Evolutionary conservation across 92 coral and sea anemone genomes (phyloP), one percentile per base, ranked within the genome.

Genomic region (Metridium senile): DNA sequence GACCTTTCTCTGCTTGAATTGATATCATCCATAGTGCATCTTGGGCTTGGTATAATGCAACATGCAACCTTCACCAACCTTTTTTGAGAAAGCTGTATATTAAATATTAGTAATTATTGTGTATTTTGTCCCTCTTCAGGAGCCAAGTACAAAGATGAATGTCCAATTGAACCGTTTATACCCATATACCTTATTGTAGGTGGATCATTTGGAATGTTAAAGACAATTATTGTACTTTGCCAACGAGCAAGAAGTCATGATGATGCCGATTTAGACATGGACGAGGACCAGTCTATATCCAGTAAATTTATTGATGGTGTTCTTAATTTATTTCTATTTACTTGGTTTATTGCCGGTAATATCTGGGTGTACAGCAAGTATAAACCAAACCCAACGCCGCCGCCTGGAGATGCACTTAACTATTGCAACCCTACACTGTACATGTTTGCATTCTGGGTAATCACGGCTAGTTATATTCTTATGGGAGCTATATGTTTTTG

Each of bases 261-360:
- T 43, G 98, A 96, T 51, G 28, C 25, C 20, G 97, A 96, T 56
- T 56, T 84, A 17, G 92, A 88, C 47, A 80, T 89, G 47, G 92
- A 96, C 46, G 99, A 96, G 63, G 99, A 96, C 77, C 88, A 89
- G 66, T 96, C 99, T n/a, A 96, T 93, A 94, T 93, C 99, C 47
- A 96, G 93, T 64, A 96, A 96, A 80, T 93, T 96, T 71, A 87
- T 96, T 25, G 99, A 96, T 71, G 99, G 99, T 46, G 87, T 96
- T 32, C 76, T 96, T 72, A 96, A 96, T 81, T 83, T 96, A 30
- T 96, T 96, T 81, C 74, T 96, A 75, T 96, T 96, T 66, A 93
- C 99, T 0, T 96, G 99, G 99, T 96, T 96, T 72, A 96, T 96
- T n/a, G 99, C 99, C 45, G 99, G 99, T 19, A 96, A 96, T 71